Conservation (phyloP, 2,113 vertebrate species). For the Equus przewalskii region DNA sequence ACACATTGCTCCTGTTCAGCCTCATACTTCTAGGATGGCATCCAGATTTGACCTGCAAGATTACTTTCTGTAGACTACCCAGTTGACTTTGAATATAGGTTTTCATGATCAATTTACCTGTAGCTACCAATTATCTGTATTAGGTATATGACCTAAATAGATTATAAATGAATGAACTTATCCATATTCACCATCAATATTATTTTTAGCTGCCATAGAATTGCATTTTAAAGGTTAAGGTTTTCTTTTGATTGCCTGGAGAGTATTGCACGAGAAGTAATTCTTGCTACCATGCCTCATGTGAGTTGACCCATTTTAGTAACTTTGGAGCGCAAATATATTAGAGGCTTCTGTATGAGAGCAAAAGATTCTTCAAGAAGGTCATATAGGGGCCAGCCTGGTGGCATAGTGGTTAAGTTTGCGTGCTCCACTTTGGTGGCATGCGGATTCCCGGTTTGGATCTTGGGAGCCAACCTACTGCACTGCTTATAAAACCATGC, state of each 20-base stretch:
- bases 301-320: neutral
- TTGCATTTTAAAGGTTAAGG: neutral
- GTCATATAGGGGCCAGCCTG: too few relatives aligned
- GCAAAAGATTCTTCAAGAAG: neutral
- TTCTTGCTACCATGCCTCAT: neutral
- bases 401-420: too few relatives aligned
- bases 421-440: too few relatives aligned
- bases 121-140: neutral
- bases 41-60: neutral
- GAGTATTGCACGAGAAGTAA: neutral
- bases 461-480: too few relatives aligned
- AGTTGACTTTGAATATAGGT: neutral
- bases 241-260: neutral
- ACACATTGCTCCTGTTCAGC: neutral
- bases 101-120: neutral
- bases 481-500: too few relatives aligned
- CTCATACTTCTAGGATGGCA: neutral
- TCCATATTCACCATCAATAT: neutral
- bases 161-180: constrained; percentile 19
- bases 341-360: neutral
- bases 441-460: too few relatives aligned
- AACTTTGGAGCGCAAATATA: neutral
- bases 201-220: neutral
- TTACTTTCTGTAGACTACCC: neutral
- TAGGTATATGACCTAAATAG: neutral